These are phyloP conservation scores for Branchellion lobata DNA, from an alignment of 2,888 invertebrate genomes.

Conservation along the genomic window DNA sequence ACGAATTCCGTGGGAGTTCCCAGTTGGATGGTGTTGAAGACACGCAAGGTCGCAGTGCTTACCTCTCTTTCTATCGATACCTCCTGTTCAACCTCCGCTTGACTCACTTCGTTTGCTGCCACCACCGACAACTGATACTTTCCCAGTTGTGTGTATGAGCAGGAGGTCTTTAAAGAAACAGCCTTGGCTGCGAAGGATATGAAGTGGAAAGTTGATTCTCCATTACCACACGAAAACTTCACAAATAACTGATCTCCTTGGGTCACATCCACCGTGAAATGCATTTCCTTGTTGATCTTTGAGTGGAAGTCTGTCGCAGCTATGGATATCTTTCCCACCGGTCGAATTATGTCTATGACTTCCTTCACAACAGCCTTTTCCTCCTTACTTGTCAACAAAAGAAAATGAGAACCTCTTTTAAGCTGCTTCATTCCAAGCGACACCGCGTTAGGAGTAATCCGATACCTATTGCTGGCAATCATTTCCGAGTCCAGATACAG, in stretches of 20 bases:
- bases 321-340: constrained; percentile 4
- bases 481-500: constrained; percentile 27
- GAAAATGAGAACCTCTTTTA: constrained; percentile 39
- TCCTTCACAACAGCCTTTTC: not conserved
- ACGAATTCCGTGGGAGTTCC: constrained; percentile 53
- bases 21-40: constrained; percentile 54
- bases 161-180: constrained; percentile 36
- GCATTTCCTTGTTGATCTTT: constrained; percentile 20
- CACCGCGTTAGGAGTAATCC: not conserved
- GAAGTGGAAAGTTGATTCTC: constrained; percentile 52
- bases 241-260: constrained; percentile 53
- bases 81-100: constrained; percentile 49
- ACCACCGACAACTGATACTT: constrained; percentile 54
- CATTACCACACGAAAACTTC: constrained; percentile 25
- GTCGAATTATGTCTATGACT: constrained; percentile 34
- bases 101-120: constrained; percentile 56
- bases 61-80: constrained; percentile 59
- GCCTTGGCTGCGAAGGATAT: constrained; percentile 47
- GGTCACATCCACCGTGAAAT: constrained; percentile 53
- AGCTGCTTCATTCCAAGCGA: not conserved
- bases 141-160: constrained; percentile 54
- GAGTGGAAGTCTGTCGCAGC: constrained; percentile 1
- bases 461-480: not conserved
- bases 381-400: constrained; percentile 31
- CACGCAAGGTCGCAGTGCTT: constrained; percentile 49